Percentiles rank a stretch among this genome's conserved stretches.
Evolutionary conservation across 1,140 invertebrate species (phyloP).

Genomic region (Bombus impatiens): DNA sequence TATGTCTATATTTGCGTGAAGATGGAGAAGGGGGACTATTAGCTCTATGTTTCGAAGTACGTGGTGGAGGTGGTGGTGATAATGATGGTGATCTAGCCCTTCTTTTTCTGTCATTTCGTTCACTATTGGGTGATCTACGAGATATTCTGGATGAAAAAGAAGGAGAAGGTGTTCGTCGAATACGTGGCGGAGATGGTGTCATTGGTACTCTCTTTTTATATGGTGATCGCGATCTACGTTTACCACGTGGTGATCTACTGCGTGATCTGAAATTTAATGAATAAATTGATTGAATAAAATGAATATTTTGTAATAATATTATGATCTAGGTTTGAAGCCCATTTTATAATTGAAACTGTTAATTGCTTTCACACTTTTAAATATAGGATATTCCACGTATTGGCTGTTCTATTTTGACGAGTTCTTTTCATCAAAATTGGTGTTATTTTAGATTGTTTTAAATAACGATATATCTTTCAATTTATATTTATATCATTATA

Average conservation of each 20-base stretch:
- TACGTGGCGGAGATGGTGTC: conserved; percentile 80
- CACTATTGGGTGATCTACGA: conserved; percentile 74
- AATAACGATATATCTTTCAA: neutral
- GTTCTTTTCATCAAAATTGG: neutral
- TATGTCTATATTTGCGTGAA: conserved; percentile 82
- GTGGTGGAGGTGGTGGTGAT: conserved; percentile 78
- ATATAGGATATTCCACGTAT: no score
- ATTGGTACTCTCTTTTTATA: conserved; percentile 78
- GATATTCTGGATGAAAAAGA: conserved; percentile 75
- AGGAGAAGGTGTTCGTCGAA: conserved; percentile 79
- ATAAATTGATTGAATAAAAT: no score
- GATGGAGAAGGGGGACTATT: conserved; percentile 78
- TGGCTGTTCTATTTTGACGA: neutral
- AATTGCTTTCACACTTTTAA: neutral
- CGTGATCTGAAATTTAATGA: conserved; percentile 74
- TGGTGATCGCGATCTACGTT: conserved; percentile 79
- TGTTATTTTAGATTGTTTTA: neutral
- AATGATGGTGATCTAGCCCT: conserved; percentile 76
- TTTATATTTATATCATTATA: neutral
- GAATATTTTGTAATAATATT: conserved; percentile 4
- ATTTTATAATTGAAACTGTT: neutral
- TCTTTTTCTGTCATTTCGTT: conserved; percentile 76
- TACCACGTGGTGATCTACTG: conserved; percentile 79
- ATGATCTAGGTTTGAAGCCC: neutral
- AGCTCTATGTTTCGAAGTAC: conserved; percentile 75